Evolutionary conservation across 2,888 invertebrate genomes (phyloP).

Genomic region (Agrochola macilenta): DNA sequence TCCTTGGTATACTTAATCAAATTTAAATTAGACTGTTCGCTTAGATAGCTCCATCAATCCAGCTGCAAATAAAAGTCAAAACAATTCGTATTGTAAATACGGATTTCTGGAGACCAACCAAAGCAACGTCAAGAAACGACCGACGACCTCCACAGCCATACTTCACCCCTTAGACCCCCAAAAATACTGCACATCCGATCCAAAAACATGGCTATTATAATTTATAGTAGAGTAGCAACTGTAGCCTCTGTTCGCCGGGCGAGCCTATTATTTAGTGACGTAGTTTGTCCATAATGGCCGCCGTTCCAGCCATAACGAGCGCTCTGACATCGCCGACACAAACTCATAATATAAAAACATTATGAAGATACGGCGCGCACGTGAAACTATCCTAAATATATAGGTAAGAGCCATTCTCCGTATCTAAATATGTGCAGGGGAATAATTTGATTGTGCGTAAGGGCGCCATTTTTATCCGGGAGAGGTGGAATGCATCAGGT

Average conservation of each 20-base stretch:
- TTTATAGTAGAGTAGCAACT: constrained; percentile 51
- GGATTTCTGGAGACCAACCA: not conserved
- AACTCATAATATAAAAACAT: constrained; percentile 67
- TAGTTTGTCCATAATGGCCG: constrained; percentile 75
- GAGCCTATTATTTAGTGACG: constrained; percentile 76
- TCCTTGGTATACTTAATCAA: not conserved
- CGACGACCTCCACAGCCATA: not conserved
- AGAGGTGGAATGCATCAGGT: constrained; percentile 53
- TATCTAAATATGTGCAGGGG: constrained; percentile 63
- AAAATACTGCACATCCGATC: constrained; percentile 54
- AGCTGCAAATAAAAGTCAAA: not conserved
- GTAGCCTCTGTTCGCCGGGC: constrained; percentile 54
- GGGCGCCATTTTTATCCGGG: constrained; percentile 35
- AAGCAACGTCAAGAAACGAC: not conserved
- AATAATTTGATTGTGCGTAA: constrained; percentile 60
- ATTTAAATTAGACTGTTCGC: not conserved
- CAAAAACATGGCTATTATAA: constrained; percentile 55
- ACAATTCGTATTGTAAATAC: not conserved
- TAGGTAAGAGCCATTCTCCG: constrained; percentile 61
- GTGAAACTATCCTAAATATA: constrained; percentile 58
- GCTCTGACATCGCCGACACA: constrained; percentile 63
- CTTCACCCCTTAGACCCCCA: constrained; percentile 20
- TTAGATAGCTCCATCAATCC: not conserved
- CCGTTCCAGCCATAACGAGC: constrained; percentile 71
- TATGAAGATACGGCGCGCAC: constrained; percentile 60